A percentile compares a stretch with the other conserved stretches of the same genome.
These are phyloP conservation scores for Lytechinus pictus DNA, from an alignment of 35 echinoderm and acorn worm genomes.

Conservation along the genomic window DNA sequence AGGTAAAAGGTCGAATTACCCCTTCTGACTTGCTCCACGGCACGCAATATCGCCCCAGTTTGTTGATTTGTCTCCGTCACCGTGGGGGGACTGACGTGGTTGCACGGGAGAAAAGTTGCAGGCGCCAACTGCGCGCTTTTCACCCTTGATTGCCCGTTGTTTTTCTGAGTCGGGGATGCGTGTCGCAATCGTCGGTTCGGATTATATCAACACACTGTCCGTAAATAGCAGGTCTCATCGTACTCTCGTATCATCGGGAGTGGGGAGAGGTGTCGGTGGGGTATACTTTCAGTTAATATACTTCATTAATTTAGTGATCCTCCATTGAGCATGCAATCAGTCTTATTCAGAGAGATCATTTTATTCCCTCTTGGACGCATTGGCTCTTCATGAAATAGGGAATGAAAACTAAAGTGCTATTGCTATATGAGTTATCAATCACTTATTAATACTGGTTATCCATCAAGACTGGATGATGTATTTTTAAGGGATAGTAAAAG, in stretches of 20 bases:
- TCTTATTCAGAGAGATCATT: background rate
- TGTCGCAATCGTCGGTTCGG: constrained; percentile 19
- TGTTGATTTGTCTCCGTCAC: background rate
- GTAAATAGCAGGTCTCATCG: background rate
- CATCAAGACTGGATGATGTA: too few species aligned
- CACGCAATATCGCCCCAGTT: background rate
- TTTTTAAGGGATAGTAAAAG: too few species aligned
- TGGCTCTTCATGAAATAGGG: background rate
- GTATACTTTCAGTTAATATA: background rate
- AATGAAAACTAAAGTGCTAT: background rate
- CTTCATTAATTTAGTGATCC: background rate
- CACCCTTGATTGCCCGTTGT: constrained; percentile 24
- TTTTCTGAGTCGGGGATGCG: constrained; percentile 10
- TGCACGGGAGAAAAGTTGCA: background rate
- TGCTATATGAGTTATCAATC: too few species aligned
- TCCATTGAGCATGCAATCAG: background rate
- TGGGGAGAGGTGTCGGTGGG: background rate
- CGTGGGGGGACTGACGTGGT: background rate
- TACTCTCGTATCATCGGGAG: background rate
- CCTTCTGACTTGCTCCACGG: background rate
- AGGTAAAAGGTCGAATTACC: background rate
- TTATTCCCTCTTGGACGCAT: background rate
- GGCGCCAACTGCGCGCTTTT: constrained; percentile 23
- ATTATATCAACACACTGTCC: constrained; percentile 14
- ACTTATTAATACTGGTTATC: too few species aligned